These are phyloP conservation scores for Platichthys stellatus DNA, from an alignment of 2,113 vertebrate genomes.

Conservation along the genomic window DNA sequence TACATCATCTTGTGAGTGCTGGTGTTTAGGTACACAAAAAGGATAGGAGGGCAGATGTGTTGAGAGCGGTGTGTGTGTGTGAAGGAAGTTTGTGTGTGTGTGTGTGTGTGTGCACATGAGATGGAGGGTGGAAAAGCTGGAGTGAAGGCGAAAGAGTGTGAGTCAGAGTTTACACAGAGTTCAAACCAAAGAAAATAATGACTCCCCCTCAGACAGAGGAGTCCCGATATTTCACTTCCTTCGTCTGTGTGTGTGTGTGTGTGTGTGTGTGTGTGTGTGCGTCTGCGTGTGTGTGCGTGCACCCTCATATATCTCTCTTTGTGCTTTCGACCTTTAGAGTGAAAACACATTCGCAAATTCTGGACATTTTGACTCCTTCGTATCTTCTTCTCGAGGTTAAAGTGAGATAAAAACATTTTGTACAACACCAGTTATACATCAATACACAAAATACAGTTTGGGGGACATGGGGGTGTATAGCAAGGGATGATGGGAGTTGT, in stretches of 20 bases:
- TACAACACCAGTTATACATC: background rate
- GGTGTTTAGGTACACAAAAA: constrained; percentile 3
- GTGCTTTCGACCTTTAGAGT: background rate
- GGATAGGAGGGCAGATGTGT: background rate
- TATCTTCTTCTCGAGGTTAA: background rate
- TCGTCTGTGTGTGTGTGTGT: background rate
- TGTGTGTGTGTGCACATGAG: background rate
- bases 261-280: no score
- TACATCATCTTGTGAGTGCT: constrained; percentile 28
- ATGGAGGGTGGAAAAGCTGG: constrained; percentile 31
- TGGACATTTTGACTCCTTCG: background rate
- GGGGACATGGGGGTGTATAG: background rate
- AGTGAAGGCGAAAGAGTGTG: constrained; percentile 25
- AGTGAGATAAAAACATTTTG: background rate
- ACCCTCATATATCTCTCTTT: background rate
- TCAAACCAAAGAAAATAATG: constrained; percentile 51
- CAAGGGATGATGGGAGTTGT: background rate
- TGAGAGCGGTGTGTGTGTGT: background rate
- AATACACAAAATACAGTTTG: background rate
- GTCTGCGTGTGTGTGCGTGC: no score
- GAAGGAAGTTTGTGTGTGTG: constrained; percentile 5
- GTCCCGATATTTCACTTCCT: constrained; percentile 11
- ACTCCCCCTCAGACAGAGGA: constrained; percentile 24
- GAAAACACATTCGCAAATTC: background rate
- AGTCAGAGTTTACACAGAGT: constrained; percentile 60